Evolutionary conservation across 2,797 vertebrate genomes (phyloP), one percentile per base, ranked within the genome.

Genomic region (Lophius americanus): DNA sequence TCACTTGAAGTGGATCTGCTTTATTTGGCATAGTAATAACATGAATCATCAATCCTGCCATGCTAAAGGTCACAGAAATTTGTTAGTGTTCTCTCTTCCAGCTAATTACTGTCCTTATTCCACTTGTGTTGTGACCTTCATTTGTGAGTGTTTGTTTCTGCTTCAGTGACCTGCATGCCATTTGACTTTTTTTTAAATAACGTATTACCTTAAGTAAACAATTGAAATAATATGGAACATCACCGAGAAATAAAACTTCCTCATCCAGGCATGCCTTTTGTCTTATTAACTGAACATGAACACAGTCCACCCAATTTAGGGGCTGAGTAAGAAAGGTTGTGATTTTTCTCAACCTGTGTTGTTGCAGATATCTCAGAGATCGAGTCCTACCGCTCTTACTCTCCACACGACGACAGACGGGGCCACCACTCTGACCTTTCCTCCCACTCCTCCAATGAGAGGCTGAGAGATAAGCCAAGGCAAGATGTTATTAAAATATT

Each of bases 281-380:
- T 57, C 47, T 48, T 9, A 60, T 39, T 23, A 35, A 6, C 36
- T 53, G 5, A 61, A 56, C 39, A n/a, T 42, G 46, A 55, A 51
- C 35, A 53, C n/a, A 3, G 14, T 12, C 9, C 2, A 35, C 32
- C 37, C 46, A 6, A 6, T 2, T 6, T 9, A 4, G 44, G 49
- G 9, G 7, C 44, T 62, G 9, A 5, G 52, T 43, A 50, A 49
- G 49, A 51, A 41, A 48, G 50, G 47, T 79, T 43, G 37, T 42
- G 54, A 59, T 70, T n/a, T 60, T 60, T 65, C 70, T 74, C 44
- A 50, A 44, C 36, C 7, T 57, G 61, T 57, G 42, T 71, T 46
- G 46, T 87, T 84, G 35, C 90, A 99, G 98, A 98, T 85, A 95
- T 99, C 90, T 99, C 97, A 0, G 98, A 99, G 92, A 98, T 99